Percentiles rank a stretch among this genome's conserved stretches.
phyloP scores from a whole-genome alignment of 2,113 vertebrate genomes.

The Protomyctophum bolini region DNA sequence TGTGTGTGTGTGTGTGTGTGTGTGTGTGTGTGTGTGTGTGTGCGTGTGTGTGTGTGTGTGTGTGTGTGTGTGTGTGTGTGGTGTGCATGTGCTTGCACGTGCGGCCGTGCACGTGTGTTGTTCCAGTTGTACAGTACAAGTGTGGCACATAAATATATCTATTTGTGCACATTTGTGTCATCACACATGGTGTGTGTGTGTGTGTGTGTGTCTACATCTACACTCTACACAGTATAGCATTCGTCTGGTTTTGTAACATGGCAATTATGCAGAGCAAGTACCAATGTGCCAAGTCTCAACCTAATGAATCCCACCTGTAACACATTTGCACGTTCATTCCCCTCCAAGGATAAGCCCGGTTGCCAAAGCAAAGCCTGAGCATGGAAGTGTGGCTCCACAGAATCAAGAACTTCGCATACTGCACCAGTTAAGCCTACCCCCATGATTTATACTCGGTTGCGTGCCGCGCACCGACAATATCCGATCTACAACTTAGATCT shows the following conservation, averaged over 20 bases:
- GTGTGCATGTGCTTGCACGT: not conserved
- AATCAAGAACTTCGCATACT: not conserved
- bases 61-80: slow-evolving; percentile 25
- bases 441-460: not conserved
- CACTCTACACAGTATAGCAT: not conserved
- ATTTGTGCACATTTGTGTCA: too few species aligned
- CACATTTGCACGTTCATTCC: slow-evolving; percentile 76
- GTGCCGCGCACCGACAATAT: not conserved
- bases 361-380: slow-evolving; percentile 73
- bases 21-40: not conserved
- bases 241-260: slow-evolving; percentile 55
- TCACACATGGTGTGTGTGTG: not conserved
- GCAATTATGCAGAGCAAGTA: slow-evolving; percentile 70
- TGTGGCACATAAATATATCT: too few species aligned
- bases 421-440: too few species aligned
- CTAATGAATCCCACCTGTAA: slow-evolving; percentile 82
- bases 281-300: slow-evolving; percentile 71
- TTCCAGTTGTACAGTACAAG: too few species aligned
- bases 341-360: slow-evolving; percentile 70
- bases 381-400: not conserved
- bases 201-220: not conserved
- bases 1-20: not conserved
- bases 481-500: too few species aligned
- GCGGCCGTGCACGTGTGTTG: not conserved
- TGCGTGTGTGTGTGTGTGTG: slow-evolving; percentile 12